Evolutionary conservation across 92 coral and sea anemone genomes (phyloP).

Genomic region (Plumapathes pennacea): DNA sequence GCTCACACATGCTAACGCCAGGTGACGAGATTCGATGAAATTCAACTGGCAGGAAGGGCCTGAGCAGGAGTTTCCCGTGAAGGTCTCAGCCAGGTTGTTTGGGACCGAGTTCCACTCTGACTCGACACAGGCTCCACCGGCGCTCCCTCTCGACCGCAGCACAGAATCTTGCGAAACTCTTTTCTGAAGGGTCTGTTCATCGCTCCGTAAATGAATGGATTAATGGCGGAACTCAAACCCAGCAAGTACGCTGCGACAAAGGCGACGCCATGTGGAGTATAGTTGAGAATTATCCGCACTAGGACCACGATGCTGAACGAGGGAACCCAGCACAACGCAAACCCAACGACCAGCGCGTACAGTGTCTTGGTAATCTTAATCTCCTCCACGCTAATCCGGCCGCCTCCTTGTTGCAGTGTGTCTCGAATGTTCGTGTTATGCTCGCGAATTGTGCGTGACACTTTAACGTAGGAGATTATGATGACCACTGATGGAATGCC

Average conservation of each 20-base stretch:
- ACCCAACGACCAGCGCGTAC: slow-evolving; percentile 27
- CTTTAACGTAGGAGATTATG: slow-evolving; percentile 17
- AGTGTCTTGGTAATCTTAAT: slow-evolving; percentile 20
- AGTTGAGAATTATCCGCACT: slow-evolving; percentile 8
- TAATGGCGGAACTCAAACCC: slow-evolving; percentile 28
- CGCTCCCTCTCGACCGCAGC: too few species aligned
- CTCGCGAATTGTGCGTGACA: slow-evolving; percentile 17
- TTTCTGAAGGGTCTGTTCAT: slow-evolving; percentile 15
- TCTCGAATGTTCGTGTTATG: slow-evolving; percentile 11
- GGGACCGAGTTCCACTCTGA: too few species aligned
- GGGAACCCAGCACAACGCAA: slow-evolving; percentile 34
- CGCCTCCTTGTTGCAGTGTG: not conserved
- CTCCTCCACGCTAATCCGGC: slow-evolving; percentile 21
- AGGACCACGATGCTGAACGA: slow-evolving; percentile 25
- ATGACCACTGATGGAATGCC: slow-evolving; percentile 19
- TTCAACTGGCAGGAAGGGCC: too few species aligned
- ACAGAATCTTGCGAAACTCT: slow-evolving; percentile 27
- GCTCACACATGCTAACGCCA: too few species aligned
- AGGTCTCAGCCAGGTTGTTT: too few species aligned
- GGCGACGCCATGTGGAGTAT: slow-evolving; percentile 18
- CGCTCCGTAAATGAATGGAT: slow-evolving; percentile 35
- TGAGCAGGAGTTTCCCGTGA: too few species aligned
- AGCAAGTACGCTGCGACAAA: slow-evolving; percentile 25
- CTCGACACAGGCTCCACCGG: too few species aligned
- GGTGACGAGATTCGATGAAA: too few species aligned